Percentiles rank a stretch among this genome's conserved stretches.
These are phyloP conservation scores for Galaxea fascicularis DNA, from an alignment of 92 coral and sea anemone genomes.

Conservation along the genomic window DNA sequence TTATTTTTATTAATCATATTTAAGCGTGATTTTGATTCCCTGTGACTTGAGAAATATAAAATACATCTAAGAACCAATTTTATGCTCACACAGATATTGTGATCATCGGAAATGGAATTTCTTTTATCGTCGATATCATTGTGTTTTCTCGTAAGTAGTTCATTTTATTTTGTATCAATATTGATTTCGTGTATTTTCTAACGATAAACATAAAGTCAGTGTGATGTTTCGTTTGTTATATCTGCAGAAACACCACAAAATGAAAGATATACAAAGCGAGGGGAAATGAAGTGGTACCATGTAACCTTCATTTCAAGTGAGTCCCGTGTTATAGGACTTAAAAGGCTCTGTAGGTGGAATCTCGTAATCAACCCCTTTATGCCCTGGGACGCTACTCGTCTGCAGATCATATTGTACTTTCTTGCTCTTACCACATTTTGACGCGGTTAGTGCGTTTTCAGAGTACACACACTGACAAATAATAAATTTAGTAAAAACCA, in stretches of 20 bases:
- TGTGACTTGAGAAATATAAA: too few relatives aligned
- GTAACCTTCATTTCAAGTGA: constrained; percentile 72
- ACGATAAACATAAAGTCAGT: not conserved
- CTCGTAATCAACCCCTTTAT: too few relatives aligned
- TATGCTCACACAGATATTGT: constrained; percentile 62
- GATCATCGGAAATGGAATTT: constrained; percentile 80
- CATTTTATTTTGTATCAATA: not conserved
- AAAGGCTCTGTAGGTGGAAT: too few relatives aligned
- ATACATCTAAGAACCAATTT: too few relatives aligned
- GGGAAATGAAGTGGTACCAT: constrained; percentile 75
- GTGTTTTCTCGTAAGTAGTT: constrained; percentile 77
- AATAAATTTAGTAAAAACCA: too few relatives aligned
- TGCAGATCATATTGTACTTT: too few relatives aligned
- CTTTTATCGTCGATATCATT: constrained; percentile 79
- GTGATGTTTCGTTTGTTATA: not conserved
- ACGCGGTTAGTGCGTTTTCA: too few relatives aligned
- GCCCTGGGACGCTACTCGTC: too few relatives aligned
- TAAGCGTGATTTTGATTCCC: not conserved
- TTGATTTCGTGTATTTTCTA: not conserved
- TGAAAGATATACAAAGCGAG: constrained; percentile 47
- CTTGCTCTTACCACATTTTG: too few relatives aligned
- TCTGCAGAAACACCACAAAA: constrained; percentile 47
- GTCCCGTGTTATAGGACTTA: not conserved
- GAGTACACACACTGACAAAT: too few relatives aligned
- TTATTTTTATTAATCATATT: not conserved